Evolutionary conservation across 2,797 vertebrate species (phyloP).

Genomic region (Crocodylus rhombifer): DNA sequence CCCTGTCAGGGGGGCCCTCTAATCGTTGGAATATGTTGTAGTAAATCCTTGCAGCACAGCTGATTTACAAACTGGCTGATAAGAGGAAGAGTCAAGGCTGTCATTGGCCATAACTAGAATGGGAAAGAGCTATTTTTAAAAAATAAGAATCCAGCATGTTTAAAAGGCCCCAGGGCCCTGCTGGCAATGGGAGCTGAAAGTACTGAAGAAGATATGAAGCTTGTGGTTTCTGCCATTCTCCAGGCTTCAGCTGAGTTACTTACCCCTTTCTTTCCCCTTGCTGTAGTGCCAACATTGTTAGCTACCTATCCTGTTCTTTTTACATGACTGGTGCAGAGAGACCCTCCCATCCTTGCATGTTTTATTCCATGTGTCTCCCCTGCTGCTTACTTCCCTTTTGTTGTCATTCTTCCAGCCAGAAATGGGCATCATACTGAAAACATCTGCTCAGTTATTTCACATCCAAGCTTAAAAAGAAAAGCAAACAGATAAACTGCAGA

Average conservation of each 20-base stretch:
- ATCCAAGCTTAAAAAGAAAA: neutral
- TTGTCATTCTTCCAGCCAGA: neutral
- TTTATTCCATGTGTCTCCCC: fast-evolving
- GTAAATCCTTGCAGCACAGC: neutral
- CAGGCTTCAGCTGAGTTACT: too few species aligned
- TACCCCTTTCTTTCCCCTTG: neutral
- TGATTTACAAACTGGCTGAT: neutral
- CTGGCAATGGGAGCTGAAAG: neutral
- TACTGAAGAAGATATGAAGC: neutral
- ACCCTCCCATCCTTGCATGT: neutral
- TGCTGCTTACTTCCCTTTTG: neutral
- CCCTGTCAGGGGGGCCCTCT: too few species aligned
- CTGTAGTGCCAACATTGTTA: neutral
- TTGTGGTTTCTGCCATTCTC: too few species aligned
- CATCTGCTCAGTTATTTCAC: neutral
- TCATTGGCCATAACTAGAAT: neutral
- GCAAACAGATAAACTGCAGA: slow-evolving; percentile 15
- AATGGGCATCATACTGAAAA: neutral
- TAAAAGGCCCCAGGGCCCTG: neutral
- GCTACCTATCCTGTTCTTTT: neutral
- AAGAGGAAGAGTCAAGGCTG: neutral
- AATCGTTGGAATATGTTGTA: neutral
- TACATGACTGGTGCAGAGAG: neutral
- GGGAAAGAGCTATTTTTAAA: neutral
- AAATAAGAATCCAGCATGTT: neutral